Evolutionary conservation across 1,140 invertebrate species (phyloP).

Genomic region (Platorchestia sp.): DNA sequence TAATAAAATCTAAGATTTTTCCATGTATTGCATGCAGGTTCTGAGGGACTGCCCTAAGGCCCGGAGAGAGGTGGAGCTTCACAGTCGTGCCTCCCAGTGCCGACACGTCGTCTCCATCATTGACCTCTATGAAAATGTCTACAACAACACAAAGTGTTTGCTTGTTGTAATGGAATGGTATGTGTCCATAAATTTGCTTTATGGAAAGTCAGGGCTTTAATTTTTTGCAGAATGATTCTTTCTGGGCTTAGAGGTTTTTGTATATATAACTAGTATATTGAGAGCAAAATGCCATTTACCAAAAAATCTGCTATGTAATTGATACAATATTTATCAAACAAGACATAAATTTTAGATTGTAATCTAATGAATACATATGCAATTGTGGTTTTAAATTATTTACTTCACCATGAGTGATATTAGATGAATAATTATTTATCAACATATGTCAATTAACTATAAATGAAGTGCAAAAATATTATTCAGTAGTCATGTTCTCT

Average conservation of each 20-base stretch:
- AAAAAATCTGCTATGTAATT: background rate
- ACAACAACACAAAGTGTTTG: constrained; percentile 90
- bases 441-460: too few relatives aligned
- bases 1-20: too few relatives aligned
- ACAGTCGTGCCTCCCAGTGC: constrained; percentile 92
- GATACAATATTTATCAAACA: too few relatives aligned
- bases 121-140: constrained; percentile 97
- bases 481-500: too few relatives aligned
- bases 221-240: background rate
- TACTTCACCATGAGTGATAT: background rate
- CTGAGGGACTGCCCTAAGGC: constrained; percentile 93
- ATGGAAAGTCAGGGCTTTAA: background rate
- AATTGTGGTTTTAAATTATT: background rate
- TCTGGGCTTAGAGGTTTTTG: background rate
- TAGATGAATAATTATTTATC: background rate
- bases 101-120: constrained; percentile 93
- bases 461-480: too few relatives aligned
- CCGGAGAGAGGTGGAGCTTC: constrained; percentile 93
- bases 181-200: constrained; percentile 67
- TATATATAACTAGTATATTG: background rate
- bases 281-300: background rate
- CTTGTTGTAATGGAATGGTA: constrained; percentile 98
- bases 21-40: constrained; percentile 76
- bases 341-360: too few relatives aligned
- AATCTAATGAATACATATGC: background rate